Conservation (phyloP, 1,140 invertebrate genomes). For the Magallana angulata region DNA sequence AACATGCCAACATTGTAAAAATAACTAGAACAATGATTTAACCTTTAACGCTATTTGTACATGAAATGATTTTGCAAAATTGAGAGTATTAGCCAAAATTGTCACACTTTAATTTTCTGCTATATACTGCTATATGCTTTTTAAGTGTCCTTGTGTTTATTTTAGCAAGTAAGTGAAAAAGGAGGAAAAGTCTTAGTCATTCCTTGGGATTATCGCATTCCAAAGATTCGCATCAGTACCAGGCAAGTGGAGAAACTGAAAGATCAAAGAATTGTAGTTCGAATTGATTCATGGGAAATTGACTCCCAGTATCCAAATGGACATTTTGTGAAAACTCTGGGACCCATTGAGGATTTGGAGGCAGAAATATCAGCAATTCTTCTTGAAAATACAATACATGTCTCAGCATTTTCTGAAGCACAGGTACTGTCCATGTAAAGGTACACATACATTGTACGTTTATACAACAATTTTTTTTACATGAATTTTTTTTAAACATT, state of each 20-base stretch:
- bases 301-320: constrained; percentile 79
- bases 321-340: constrained; percentile 77
- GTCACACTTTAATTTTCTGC: no score
- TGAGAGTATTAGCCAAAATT: no score
- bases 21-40: no score
- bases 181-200: constrained; percentile 75
- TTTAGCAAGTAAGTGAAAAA: constrained; percentile 62
- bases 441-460: background rate
- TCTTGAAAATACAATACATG: constrained; percentile 87
- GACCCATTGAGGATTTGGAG: constrained; percentile 86
- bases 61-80: no score
- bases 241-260: constrained; percentile 71
- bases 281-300: constrained; percentile 77
- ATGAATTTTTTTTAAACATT: no score
- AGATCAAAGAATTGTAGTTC: constrained; percentile 76
- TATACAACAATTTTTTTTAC: no score
- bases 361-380: constrained; percentile 95
- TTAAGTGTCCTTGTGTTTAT: background rate
- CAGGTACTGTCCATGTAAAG: constrained; percentile 61
- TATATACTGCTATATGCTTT: no score
- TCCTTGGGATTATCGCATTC: constrained; percentile 78
- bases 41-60: no score
- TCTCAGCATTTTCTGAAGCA: constrained; percentile 71
- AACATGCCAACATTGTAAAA: no score
- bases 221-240: constrained; percentile 78